A percentile compares a stretch with the other conserved stretches of the same genome.
Conservation (phyloP, 2,888 invertebrate species). For the Hofmannophila pseudospretella region DNA sequence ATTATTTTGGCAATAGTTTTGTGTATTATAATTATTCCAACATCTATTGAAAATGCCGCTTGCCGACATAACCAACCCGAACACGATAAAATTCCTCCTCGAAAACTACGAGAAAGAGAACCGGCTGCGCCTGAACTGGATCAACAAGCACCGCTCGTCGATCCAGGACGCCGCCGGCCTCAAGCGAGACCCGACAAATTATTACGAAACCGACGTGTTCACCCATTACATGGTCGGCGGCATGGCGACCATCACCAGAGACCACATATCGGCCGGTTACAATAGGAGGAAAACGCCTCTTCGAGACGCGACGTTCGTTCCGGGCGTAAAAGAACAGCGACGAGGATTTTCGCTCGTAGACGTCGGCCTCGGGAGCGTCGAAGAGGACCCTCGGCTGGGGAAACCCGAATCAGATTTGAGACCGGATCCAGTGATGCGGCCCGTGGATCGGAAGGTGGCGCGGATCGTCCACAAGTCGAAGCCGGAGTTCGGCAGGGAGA, state of each 20-base stretch:
- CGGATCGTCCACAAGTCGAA: slow-evolving; percentile 29
- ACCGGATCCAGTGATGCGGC: slow-evolving; percentile 42
- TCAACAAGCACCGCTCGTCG: background rate
- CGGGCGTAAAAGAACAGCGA: slow-evolving; percentile 29
- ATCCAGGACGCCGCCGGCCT: slow-evolving; percentile 34
- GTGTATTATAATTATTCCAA: too few relatives aligned
- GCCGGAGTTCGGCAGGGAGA: slow-evolving; percentile 29
- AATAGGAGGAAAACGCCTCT: slow-evolving; percentile 31
- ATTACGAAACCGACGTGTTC: slow-evolving; percentile 39
- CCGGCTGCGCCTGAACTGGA: background rate
- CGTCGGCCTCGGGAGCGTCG: slow-evolving; percentile 36
- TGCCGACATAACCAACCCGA: background rate
- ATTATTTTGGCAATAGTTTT: too few relatives aligned
- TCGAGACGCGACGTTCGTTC: slow-evolving; percentile 33
- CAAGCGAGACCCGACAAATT: slow-evolving; percentile 35
- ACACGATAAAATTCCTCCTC: background rate
- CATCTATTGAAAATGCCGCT: background rate
- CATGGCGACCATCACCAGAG: slow-evolving; percentile 36
- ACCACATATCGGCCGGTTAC: slow-evolving; percentile 30
- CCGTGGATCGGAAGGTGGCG: slow-evolving; percentile 30
- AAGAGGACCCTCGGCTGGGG: slow-evolving; percentile 34
- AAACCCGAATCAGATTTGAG: slow-evolving; percentile 31
- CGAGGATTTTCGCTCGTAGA: slow-evolving; percentile 37
- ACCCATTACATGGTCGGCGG: slow-evolving; percentile 38
- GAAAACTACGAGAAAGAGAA: background rate